Evolutionary conservation across 2,888 invertebrate species (phyloP), one percentile per base, ranked within the genome.

Genomic region (Taphrorychus bicolor): DNA sequence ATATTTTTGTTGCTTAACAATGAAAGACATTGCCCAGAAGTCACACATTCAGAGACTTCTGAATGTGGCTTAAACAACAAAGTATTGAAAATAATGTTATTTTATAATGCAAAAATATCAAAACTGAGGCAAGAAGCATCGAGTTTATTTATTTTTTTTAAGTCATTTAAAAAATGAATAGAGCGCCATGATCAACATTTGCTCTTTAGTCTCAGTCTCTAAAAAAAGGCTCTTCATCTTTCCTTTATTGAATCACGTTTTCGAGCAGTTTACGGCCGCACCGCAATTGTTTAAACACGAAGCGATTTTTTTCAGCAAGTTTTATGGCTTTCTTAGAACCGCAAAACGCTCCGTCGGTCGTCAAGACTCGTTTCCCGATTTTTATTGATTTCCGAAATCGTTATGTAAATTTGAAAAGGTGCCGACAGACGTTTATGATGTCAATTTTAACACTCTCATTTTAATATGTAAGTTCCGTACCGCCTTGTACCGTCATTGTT

Each of bases 401-500:
- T 64, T 58, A 64, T 64, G 58, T 64, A 58, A 64, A 64, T 64
- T 41, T 51, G 42, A 52, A 52, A 52, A 58, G 41, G 58, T 64
- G 64, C 64, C 64, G 64, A 64, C 64, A 58, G 58, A 64, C 63
- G 41, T 63, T 63, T 63, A 57, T 42, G 63, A 63, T 63, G 63
- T 63, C 63, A 57, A 57, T 63, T 63, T 63, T 63, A 57, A 63
- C 63, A 63, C 56, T 63, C 57, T 51, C 22, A 41, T 51, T 57
- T 41, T 32, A 51, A 57, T 40, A 48, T 51, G 49, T 56, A 22
- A 21, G 53, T 42, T 19, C 60, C 14, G 53, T 45, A 48, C 40
- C 49, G 56, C 40, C 32, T 58, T 17, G 58, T 45, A 45, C 22
- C 45, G 58, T 58, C 32, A 18, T 45, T 5, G 32, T 32, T 11